Conservation (phyloP, 1,140 invertebrate genomes). For the Dendroctonus valens region DNA sequence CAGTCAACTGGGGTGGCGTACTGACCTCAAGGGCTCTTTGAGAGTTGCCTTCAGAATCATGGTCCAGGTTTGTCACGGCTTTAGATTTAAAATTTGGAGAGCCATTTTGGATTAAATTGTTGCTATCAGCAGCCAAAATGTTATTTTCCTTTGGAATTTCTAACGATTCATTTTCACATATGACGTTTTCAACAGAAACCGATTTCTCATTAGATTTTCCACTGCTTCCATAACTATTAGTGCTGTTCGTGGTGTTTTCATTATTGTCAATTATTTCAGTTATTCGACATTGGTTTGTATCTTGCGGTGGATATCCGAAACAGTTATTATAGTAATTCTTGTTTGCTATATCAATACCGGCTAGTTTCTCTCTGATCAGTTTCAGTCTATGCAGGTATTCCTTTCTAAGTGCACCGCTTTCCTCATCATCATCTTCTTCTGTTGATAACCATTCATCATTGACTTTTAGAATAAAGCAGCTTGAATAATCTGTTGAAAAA, state of each 20-base stretch:
- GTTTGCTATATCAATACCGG: constrained; percentile 17
- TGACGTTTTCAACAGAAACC: background rate
- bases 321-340: constrained; percentile 16
- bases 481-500: background rate
- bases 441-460: background rate
- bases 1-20: background rate
- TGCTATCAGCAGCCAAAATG: background rate
- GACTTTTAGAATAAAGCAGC: background rate
- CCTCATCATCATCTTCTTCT: constrained; percentile 1
- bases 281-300: constrained; percentile 3
- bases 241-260: background rate
- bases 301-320: background rate
- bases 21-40: background rate
- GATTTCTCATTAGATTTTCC: background rate
- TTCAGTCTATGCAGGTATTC: constrained; percentile 21
- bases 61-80: background rate
- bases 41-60: background rate
- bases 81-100: no score
- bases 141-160: background rate
- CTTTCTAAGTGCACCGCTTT: constrained; percentile 6
- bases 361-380: constrained; percentile 15
- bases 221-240: background rate
- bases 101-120: no score
- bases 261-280: constrained; percentile 17
- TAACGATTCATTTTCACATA: background rate